A percentile compares a stretch with the other conserved stretches of the same genome.
phyloP scores from a whole-genome alignment of 2,797 vertebrate species.

The Fistularia tabacaria region DNA sequence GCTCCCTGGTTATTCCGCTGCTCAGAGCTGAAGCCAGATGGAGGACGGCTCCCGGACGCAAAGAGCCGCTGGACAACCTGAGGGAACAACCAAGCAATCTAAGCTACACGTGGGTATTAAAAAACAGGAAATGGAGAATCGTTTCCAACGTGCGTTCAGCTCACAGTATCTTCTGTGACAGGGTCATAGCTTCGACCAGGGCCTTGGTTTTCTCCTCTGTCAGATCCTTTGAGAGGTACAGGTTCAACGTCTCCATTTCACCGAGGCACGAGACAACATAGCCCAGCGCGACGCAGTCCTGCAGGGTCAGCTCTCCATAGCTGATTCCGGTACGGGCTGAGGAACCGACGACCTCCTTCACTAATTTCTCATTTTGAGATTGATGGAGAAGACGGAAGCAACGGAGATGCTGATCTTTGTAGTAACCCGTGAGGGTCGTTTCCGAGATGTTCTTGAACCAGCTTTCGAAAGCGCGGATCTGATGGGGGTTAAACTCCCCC shows the following conservation, averaged over 20 bases:
- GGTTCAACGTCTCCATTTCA: conserved; percentile 51
- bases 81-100: conserved; percentile 1
- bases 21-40: conserved; percentile 61
- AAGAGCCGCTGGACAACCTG: conserved; percentile 49
- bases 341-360: conserved; percentile 45
- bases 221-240: conserved; percentile 35
- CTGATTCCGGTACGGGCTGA: conserved; percentile 23
- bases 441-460: conserved; percentile 57
- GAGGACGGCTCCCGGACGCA: conserved; percentile 37
- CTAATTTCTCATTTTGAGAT: conserved; percentile 57
- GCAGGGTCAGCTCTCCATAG: conserved; percentile 43
- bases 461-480: conserved; percentile 40
- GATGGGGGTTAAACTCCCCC: conserved; percentile 42
- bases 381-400: conserved; percentile 69
- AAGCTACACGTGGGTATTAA: neutral
- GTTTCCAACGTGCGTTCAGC: conserved; percentile 1
- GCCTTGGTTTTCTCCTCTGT: conserved; percentile 39
- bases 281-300: conserved; percentile 56
- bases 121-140: too few relatives aligned
- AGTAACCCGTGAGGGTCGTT: conserved; percentile 7
- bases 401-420: conserved; percentile 36
- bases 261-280: conserved; percentile 56
- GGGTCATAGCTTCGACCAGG: conserved; percentile 51
- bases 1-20: conserved; percentile 36
- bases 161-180: conserved; percentile 62